Evolutionary conservation across 2,113 vertebrate species (phyloP).

Genomic region (Telmatochromis sp.): DNA sequence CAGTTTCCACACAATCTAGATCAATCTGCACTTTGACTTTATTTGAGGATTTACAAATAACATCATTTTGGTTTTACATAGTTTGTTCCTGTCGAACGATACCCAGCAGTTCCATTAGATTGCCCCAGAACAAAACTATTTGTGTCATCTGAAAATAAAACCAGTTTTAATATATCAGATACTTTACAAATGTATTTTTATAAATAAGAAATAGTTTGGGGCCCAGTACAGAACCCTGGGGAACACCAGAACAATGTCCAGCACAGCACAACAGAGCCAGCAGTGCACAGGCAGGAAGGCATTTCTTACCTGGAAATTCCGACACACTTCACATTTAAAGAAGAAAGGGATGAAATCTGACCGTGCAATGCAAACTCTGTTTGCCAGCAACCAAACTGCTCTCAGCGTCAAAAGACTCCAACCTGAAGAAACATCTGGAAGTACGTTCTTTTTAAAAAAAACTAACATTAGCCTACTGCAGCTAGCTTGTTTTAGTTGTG

Average conservation of each 20-base stretch:
- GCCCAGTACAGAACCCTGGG: neutral
- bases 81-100: rapidly evolving
- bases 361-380: neutral
- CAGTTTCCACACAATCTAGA: neutral
- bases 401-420: neutral
- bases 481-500: rapidly evolving
- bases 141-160: neutral
- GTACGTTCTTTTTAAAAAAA: neutral
- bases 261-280: neutral
- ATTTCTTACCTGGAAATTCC: neutral
- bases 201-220: neutral
- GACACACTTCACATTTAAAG: neutral
- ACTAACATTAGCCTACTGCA: rapidly evolving
- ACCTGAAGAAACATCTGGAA: neutral
- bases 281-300: rapidly evolving
- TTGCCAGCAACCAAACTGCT: neutral
- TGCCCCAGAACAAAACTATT: neutral
- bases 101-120: neutral
- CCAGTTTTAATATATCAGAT: neutral
- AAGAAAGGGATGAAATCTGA: neutral
- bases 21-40: neutral
- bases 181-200: neutral
- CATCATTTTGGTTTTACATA: neutral
- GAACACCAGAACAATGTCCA: neutral
- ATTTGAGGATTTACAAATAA: neutral